A percentile compares a stretch with the other conserved stretches of the same genome.
Conservation (phyloP, 2,888 invertebrate genomes). For the Drosophila lutescens region DNA sequence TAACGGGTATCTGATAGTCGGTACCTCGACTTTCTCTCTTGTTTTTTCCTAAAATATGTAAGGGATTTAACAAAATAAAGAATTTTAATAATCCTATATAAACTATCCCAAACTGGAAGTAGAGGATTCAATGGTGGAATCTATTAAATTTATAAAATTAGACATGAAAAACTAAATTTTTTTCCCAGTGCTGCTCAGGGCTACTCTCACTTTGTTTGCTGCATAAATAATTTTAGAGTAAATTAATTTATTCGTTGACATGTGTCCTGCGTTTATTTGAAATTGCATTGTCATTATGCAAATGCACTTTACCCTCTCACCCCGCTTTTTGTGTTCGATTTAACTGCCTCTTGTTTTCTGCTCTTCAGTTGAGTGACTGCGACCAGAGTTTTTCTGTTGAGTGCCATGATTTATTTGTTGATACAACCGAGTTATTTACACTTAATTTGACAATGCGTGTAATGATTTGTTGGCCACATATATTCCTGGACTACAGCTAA, state of each 20-base stretch:
- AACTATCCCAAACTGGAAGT: no score
- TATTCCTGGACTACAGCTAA: background rate
- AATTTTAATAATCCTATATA: no score
- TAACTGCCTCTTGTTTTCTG: conserved; percentile 33
- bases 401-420: conserved; percentile 74
- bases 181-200: conserved; percentile 1
- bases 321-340: conserved; percentile 11
- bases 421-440: conserved; percentile 80
- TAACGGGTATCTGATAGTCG: no score
- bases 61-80: no score
- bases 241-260: conserved; percentile 84
- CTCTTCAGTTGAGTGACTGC: conserved; percentile 29
- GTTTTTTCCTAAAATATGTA: no score
- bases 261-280: conserved; percentile 78
- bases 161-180: no score
- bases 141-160: no score
- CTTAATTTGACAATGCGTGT: conserved; percentile 74
- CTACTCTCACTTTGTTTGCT: conserved; percentile 55
- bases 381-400: conserved; percentile 34
- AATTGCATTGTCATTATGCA: conserved; percentile 78
- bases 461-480: conserved; percentile 44
- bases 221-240: conserved; percentile 81
- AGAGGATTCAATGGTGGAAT: no score
- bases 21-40: no score
- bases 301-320: conserved; percentile 56